phyloP scores from a whole-genome alignment of 2,797 vertebrate genomes.

The Oryzias sinensis region DNA sequence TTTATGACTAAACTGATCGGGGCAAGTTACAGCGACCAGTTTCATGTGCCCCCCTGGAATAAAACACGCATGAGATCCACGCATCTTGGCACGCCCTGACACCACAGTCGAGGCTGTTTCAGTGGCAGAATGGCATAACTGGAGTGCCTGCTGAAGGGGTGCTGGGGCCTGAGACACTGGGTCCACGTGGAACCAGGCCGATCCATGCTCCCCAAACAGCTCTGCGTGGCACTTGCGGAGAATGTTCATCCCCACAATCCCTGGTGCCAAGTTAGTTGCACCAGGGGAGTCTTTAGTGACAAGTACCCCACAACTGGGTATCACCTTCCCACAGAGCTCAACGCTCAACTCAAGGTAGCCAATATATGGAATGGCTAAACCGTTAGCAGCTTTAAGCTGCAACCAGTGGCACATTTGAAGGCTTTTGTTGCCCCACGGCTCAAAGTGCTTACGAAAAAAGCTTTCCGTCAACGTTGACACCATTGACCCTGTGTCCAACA shows the following conservation, averaged over 20 bases:
- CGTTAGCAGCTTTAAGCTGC: background rate
- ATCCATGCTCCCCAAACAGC: background rate
- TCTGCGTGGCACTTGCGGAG: background rate
- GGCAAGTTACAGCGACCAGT: background rate
- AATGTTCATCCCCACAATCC: background rate
- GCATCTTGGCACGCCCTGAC: background rate
- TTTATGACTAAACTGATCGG: background rate
- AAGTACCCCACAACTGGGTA: background rate
- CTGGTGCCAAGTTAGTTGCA: too few species aligned
- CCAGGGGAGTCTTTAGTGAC: background rate
- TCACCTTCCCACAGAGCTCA: background rate
- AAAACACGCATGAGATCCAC: background rate
- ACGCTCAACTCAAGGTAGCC: background rate
- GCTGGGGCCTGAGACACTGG: background rate
- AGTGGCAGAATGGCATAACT: background rate
- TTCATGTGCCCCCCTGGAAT: background rate
- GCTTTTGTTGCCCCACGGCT: too few species aligned
- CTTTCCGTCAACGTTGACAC: background rate
- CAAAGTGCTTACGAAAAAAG: background rate
- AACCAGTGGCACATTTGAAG: background rate
- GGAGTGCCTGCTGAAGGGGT: background rate
- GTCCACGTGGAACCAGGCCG: background rate
- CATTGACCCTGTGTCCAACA: background rate
- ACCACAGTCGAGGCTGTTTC: rapidly evolving
- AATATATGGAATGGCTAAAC: background rate